Base-by-base conservation (phyloP, 2,113 vertebrate genomes). In the Murina feae region DNA sequence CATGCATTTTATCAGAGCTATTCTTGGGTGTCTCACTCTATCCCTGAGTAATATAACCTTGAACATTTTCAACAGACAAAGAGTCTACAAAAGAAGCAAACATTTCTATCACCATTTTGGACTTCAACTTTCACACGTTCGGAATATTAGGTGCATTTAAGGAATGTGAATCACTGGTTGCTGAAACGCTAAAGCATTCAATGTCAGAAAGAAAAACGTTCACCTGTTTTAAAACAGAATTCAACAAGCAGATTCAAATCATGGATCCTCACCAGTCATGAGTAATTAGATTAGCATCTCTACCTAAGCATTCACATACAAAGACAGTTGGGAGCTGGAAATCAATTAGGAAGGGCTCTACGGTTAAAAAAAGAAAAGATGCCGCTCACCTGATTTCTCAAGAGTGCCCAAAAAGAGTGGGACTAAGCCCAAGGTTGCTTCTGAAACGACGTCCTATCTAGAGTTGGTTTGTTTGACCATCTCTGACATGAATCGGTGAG, bases 321-420 rank as follows among this genome's bases (percentile, higher is more conserved):
- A 53, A 63, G 79, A 35, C 63, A 44, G n/a, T 0, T 3, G 4
- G n/a, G 55, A 85, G n/a, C 14, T 32, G 81, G 66, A 74, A 69
- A 94, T 81, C 44, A 35, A 68, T 37, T 78, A 89, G 85, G 79
- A 90, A 42, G 78, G 71, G n/a, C 32, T 75, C 55, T 71, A 68
- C 49, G n/a, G 9, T 68, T 78, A 85, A 86, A 92, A 98, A 74
- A 94, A 87, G 88, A 97, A 94, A 96, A 95, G 90, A 97, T 93
- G 55, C 28, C 96, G 99, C 99, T 99, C 98, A 99, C 99, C 99
- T 99, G 99, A 99, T 97, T 97, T 98, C 98, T 98, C 99, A 99
- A 98, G 99, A 99, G 99, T 99, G 99, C 99, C 99, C 97, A 98
- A 97, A 97, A 98, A 82, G 98, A 97, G 97, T 98, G 99, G 99